A percentile compares a stretch with the other conserved stretches of the same genome.
phyloP scores from a whole-genome alignment of 2,113 vertebrate species.

The Macrotus californicus region DNA sequence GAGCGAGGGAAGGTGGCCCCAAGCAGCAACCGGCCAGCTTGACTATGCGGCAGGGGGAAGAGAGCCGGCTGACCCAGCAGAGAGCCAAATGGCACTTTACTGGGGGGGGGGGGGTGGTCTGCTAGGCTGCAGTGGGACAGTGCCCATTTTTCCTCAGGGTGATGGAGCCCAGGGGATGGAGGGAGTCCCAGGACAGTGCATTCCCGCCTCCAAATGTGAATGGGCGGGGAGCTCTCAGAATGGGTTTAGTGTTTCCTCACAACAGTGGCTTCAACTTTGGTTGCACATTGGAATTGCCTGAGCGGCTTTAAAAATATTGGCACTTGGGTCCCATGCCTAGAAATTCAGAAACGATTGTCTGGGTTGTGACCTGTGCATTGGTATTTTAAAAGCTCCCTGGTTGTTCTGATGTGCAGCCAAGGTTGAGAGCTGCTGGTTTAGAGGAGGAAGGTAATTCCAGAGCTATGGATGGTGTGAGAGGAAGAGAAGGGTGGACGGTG shows the following conservation, averaged over 20 bases:
- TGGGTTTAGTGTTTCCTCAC: fast-evolving
- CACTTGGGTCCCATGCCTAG: neutral
- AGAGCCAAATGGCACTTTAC: neutral
- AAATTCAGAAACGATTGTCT: neutral
- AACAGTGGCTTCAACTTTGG: neutral
- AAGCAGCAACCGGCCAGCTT: neutral
- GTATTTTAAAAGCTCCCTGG: neutral
- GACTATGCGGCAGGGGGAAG: neutral
- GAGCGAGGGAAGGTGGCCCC: neutral
- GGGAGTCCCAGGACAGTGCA: neutral
- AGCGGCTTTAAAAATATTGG: neutral
- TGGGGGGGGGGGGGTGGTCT: neutral
- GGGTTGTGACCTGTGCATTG: neutral
- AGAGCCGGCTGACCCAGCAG: neutral
- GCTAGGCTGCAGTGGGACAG: neutral
- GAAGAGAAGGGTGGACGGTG: too few relatives aligned
- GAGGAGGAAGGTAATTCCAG: fast-evolving
- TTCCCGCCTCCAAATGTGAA: fast-evolving
- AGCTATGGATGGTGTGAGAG: neutral
- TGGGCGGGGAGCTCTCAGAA: neutral
- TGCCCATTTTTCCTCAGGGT: too few relatives aligned
- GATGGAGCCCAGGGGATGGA: neutral
- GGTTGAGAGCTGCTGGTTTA: neutral
- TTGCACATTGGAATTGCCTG: neutral
- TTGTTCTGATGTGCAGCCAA: neutral